A percentile compares a stretch with the other conserved stretches of the same genome.
phyloP scores from a whole-genome alignment of 2,113 vertebrate genomes.

The Eulemur rufifrons region DNA sequence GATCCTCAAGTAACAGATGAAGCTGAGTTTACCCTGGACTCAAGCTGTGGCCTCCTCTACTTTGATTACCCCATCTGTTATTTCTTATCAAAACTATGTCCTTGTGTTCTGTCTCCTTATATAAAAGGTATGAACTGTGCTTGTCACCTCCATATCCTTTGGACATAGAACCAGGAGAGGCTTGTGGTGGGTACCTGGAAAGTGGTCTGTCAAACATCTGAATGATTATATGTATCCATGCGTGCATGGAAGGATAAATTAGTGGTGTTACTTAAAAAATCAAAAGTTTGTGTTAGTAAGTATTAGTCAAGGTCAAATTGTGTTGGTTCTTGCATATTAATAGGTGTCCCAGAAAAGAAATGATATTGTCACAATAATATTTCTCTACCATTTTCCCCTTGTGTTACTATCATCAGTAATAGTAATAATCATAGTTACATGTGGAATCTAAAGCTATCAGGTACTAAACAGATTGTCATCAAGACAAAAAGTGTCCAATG shows the following conservation, averaged over 20 bases:
- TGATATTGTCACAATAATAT: background rate
- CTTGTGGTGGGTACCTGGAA: background rate
- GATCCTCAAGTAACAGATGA: background rate
- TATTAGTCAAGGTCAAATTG: background rate
- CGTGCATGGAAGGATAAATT: background rate
- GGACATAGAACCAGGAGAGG: background rate
- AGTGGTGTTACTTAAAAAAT: background rate
- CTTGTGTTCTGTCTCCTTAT: background rate
- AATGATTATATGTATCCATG: background rate
- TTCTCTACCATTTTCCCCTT: background rate
- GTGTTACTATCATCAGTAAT: background rate
- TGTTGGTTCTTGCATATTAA: background rate
- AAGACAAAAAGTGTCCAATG: background rate
- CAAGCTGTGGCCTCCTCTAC: background rate
- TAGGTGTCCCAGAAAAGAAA: background rate
- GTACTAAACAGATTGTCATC: background rate
- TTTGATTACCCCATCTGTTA: background rate
- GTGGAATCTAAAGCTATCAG: background rate
- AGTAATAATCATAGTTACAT: background rate
- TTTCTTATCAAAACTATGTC: background rate
- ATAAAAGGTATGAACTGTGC: background rate
- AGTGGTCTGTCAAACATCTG: background rate
- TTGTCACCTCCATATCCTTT: background rate
- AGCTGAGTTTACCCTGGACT: background rate
- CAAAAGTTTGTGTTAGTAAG: background rate